phyloP scores from a whole-genome alignment of 2,797 vertebrate genomes.

The Paramormyrops hopkinsi region DNA sequence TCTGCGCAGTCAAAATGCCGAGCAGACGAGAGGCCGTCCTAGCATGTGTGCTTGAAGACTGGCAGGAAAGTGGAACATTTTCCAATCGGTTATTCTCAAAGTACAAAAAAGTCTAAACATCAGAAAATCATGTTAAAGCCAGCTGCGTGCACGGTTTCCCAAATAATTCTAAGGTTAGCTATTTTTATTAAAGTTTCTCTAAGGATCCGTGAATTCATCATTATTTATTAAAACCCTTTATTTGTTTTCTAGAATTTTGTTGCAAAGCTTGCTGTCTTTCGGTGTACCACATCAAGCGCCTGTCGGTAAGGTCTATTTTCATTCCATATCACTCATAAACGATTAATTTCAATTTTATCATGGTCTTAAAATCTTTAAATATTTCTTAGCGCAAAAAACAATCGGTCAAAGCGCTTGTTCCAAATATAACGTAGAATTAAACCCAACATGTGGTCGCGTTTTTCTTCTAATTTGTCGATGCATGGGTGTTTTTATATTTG shows the following conservation, averaged over 20 bases:
- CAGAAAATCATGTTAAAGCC: background rate
- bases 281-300: constrained; percentile 25
- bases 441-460: background rate
- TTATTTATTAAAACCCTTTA: background rate
- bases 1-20: constrained; percentile 13
- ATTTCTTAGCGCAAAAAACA: background rate
- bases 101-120: background rate
- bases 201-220: background rate
- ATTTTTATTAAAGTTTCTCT: background rate
- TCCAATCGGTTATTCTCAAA: background rate
- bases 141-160: background rate
- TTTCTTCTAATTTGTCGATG: background rate
- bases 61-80: background rate
- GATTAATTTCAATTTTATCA: background rate
- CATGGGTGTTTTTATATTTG: background rate
- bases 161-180: constrained; percentile 26
- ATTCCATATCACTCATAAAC: background rate
- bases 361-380: background rate
- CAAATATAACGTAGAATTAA: background rate
- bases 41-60: background rate
- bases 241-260: constrained; percentile 30
- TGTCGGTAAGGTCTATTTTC: constrained; percentile 27
- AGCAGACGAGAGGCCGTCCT: background rate
- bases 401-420: background rate
- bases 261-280: constrained; percentile 18